Conservation (phyloP, 2,888 invertebrate genomes). For the Altica lythri region DNA sequence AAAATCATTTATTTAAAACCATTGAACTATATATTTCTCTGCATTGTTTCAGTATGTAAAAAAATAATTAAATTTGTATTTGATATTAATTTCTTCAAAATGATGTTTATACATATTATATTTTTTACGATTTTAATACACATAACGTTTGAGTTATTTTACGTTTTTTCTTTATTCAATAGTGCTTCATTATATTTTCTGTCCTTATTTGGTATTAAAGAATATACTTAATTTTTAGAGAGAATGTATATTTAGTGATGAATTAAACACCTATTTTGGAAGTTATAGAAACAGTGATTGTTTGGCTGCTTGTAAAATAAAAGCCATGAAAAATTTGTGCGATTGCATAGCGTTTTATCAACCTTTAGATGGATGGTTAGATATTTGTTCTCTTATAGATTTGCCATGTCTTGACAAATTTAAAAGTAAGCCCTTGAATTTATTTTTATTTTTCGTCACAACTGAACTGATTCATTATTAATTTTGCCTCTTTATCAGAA, state of each 20-base stretch:
- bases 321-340: conserved; percentile 60
- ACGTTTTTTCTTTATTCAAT: too few relatives aligned
- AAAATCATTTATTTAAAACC: too few relatives aligned
- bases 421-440: conserved; percentile 59
- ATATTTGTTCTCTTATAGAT: conserved; percentile 60
- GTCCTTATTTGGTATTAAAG: background rate
- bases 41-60: too few relatives aligned
- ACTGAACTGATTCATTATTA: too few relatives aligned
- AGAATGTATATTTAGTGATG: conserved; percentile 41
- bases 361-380: conserved; percentile 50
- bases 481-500: too few relatives aligned
- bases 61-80: too few relatives aligned
- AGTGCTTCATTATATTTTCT: conserved; percentile 2
- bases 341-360: conserved; percentile 65
- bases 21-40: too few relatives aligned
- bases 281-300: conserved; percentile 65
- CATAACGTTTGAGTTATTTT: too few relatives aligned
- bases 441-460: too few relatives aligned
- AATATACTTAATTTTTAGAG: conserved; percentile 38
- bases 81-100: too few relatives aligned
- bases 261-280: conserved; percentile 40
- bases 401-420: conserved; percentile 59
- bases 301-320: conserved; percentile 62
- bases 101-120: too few relatives aligned
- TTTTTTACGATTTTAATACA: too few relatives aligned